phyloP scores from a whole-genome alignment of 2,888 invertebrate genomes.

The Cheilosia soror region DNA sequence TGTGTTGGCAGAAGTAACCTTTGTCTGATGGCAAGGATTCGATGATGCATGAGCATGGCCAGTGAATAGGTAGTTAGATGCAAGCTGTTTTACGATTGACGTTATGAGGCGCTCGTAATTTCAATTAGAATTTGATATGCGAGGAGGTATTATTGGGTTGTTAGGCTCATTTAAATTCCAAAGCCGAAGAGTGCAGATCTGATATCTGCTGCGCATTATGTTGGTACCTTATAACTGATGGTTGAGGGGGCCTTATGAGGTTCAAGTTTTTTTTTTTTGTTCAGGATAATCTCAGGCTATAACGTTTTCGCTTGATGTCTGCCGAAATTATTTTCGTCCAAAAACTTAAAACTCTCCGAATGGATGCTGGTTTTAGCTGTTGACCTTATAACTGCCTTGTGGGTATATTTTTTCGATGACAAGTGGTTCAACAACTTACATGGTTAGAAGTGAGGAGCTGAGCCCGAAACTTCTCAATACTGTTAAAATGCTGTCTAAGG shows the following conservation, averaged over 20 bases:
- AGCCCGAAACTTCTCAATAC: too few relatives aligned
- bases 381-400: too few relatives aligned
- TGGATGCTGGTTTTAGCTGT: too few relatives aligned
- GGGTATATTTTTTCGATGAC: too few relatives aligned
- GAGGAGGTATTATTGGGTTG: conserved; percentile 40
- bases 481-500: too few relatives aligned
- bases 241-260: neutral
- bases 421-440: too few relatives aligned
- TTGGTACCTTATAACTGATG: neutral
- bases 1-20: conserved; percentile 67
- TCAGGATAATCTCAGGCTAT: too few relatives aligned
- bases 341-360: too few relatives aligned
- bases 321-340: too few relatives aligned
- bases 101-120: conserved; percentile 64
- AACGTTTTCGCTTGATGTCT: too few relatives aligned
- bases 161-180: conserved; percentile 44
- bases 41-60: conserved; percentile 51
- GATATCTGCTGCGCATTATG: neutral
- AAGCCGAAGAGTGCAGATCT: neutral
- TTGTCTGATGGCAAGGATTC: conserved; percentile 33
- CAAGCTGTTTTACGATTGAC: conserved; percentile 64
- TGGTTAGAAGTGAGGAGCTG: too few relatives aligned
- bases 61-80: conserved; percentile 39
- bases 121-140: conserved; percentile 55
- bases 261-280: neutral